These are phyloP conservation scores for Enchytraeus crypticus DNA, from an alignment of 2,888 invertebrate species.

Conservation along the genomic window DNA sequence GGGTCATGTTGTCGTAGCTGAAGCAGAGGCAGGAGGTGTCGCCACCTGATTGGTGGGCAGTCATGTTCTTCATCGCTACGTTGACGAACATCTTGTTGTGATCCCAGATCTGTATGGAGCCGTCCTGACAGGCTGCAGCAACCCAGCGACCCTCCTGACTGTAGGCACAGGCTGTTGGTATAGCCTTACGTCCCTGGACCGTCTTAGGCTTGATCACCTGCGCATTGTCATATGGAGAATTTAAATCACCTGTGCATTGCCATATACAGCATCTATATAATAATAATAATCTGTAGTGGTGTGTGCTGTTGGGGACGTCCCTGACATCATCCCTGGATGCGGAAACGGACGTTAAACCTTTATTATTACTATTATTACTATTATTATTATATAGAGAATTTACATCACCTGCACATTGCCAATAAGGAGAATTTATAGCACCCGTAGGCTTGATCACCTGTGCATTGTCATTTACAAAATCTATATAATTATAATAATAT, in stretches of 20 bases:
- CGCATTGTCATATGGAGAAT: constrained; percentile 59
- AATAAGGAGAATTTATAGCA: too few species aligned
- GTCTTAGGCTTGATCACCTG: constrained; percentile 68
- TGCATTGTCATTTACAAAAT: too few species aligned
- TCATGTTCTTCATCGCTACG: constrained; percentile 59
- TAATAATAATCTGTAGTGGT: too few species aligned
- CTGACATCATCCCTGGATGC: too few species aligned
- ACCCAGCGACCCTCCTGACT: constrained; percentile 77
- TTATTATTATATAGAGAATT: too few species aligned
- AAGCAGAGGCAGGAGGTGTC: constrained; percentile 78
- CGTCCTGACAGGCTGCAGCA: constrained; percentile 85
- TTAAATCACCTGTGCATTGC: too few species aligned
- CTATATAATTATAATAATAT: too few species aligned
- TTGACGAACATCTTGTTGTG: constrained; percentile 82
- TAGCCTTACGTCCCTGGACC: constrained; percentile 67
- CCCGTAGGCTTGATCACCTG: constrained; percentile 71
- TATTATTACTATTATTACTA: too few species aligned
- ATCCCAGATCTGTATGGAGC: constrained; percentile 95
- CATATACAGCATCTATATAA: too few species aligned
- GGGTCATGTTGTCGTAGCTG: constrained; percentile 71
- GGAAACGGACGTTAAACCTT: too few species aligned
- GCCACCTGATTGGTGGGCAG: constrained; percentile 64
- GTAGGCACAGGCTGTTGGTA: constrained; percentile 74
- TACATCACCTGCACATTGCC: too few species aligned
- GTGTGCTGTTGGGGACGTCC: too few species aligned